Evolutionary conservation across 2,113 vertebrate species (phyloP), one percentile per base, ranked within the genome.

Genomic region (Panthera leo): DNA sequence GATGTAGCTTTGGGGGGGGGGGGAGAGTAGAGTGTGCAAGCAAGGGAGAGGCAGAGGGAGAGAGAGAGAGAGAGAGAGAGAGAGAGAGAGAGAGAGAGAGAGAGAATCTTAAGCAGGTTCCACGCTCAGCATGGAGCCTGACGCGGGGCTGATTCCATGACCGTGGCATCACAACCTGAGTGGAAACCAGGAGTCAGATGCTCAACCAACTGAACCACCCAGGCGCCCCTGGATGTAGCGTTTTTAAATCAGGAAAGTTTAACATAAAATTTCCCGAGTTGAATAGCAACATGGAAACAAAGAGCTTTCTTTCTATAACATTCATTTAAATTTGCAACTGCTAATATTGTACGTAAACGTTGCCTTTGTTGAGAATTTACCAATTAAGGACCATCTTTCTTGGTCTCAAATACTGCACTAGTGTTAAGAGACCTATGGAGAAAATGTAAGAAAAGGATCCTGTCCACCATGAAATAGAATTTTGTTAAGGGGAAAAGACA

Each of bases 211-310:
- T 51, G 51, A 14, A 14, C 13, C 51, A 51, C 51, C 51, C 51
- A 51, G 51, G 51, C 0, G 1, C 51, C 1, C 14, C 51, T 13
- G 51, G 21, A 61, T 61, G 58, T 6, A 79, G 31, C 29, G 36
- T 75, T 76, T 91, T 85, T 42, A 95, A 88, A 70, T 78, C 8
- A 89, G 48, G 39, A 85, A 71, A n/a, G 6, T 27, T 79, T 97
- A 76, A 45, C 29, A 36, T 51, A 11, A 91, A 94, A 88, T 80
- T 87, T 83, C 16, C 63, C 10, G 67, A 48, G 7, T 16, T 19
- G 11, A 83, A 68, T 42, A 75, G 70, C 15, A 83, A 21, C 63
- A 89, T 27, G 4, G 29, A 73, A 93, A 70, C 83, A 91, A 80
- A 95, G 31, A 12, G 42, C 36, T 65, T 84, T 78, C 45, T 55